A percentile compares a stretch with the other conserved stretches of the same genome.
Evolutionary conservation across 2,113 vertebrate species (phyloP).

Genomic region (Onychostruthus taczanowskii): DNA sequence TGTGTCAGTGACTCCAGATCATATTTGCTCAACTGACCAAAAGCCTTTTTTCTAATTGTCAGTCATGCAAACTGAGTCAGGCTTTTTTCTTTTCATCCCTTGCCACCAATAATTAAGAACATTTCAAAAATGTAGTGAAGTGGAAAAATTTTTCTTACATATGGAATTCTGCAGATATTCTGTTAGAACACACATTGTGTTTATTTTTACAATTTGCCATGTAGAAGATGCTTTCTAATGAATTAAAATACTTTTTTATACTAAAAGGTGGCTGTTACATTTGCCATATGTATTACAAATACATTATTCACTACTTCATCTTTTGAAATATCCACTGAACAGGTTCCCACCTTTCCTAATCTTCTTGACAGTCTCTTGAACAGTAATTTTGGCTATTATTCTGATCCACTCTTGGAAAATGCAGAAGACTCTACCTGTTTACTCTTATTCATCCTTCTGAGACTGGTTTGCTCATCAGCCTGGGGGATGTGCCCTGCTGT

Average conservation of each 20-base stretch:
- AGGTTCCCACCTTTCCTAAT: background rate
- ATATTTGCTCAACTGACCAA: slow-evolving; percentile 31
- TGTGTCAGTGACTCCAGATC: background rate
- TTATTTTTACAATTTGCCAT: background rate
- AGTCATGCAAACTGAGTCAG: slow-evolving; percentile 4
- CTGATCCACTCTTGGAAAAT: background rate
- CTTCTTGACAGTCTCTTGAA: background rate
- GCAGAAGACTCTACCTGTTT: background rate
- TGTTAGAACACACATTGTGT: background rate
- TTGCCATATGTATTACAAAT: background rate
- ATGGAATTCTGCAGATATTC: background rate
- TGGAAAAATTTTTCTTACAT: background rate
- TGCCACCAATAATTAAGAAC: slow-evolving; percentile 24
- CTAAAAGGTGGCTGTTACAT: background rate
- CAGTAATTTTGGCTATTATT: background rate
- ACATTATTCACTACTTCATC: background rate
- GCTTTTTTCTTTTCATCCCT: slow-evolving; percentile 28
- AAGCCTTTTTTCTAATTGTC: background rate
- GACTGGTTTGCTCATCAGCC: background rate
- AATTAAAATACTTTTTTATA: background rate
- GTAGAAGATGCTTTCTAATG: background rate
- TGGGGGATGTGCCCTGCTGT: background rate
- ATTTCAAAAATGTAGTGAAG: slow-evolving; percentile 6
- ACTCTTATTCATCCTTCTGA: background rate
- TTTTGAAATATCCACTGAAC: background rate